A percentile compares a stretch with the other conserved stretches of the same genome.
phyloP scores from a whole-genome alignment of 1,140 invertebrate genomes.

The Drosophila nikananu region DNA sequence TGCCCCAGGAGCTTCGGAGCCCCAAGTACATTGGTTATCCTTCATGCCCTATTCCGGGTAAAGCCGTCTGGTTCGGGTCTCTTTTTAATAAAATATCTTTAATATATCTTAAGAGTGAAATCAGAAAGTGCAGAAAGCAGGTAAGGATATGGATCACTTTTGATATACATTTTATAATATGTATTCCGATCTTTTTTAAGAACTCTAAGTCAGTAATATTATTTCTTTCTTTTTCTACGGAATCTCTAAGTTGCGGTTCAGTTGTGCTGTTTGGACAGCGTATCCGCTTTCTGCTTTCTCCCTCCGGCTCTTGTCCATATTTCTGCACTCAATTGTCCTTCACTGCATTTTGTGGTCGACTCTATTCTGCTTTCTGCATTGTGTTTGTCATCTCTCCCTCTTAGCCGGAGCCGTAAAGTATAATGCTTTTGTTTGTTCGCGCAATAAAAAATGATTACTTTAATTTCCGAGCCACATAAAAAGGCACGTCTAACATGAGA shows the following conservation, averaged over 20 bases:
- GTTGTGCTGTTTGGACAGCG: conserved; percentile 54
- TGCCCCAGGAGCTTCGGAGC: not conserved
- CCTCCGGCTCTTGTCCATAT: conserved; percentile 66
- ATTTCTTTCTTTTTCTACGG: not conserved
- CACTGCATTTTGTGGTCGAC: conserved; percentile 70
- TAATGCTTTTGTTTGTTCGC: conserved; percentile 83
- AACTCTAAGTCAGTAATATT: not conserved
- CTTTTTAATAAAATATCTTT: no score
- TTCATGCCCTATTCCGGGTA: no score
- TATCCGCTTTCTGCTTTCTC: conserved; percentile 66
- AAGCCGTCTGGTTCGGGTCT: no score
- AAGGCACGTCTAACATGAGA: conserved; percentile 77
- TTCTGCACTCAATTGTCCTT: conserved; percentile 82
- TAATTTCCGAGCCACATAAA: conserved; percentile 77
- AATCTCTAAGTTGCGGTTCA: conserved; percentile 15
- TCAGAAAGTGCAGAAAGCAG: not conserved
- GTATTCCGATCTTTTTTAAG: not conserved
- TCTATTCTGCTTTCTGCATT: conserved; percentile 30
- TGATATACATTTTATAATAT: not conserved
- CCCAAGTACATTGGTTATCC: not conserved
- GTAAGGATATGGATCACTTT: not conserved
- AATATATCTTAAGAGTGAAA: not conserved
- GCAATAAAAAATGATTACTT: conserved; percentile 84
- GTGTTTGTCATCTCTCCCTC: conserved; percentile 35
- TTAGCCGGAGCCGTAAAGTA: conserved; percentile 64